Evolutionary conservation across 2,113 vertebrate species (phyloP), one percentile per base, ranked within the genome.

Genomic region (Eonycteris spelaea): DNA sequence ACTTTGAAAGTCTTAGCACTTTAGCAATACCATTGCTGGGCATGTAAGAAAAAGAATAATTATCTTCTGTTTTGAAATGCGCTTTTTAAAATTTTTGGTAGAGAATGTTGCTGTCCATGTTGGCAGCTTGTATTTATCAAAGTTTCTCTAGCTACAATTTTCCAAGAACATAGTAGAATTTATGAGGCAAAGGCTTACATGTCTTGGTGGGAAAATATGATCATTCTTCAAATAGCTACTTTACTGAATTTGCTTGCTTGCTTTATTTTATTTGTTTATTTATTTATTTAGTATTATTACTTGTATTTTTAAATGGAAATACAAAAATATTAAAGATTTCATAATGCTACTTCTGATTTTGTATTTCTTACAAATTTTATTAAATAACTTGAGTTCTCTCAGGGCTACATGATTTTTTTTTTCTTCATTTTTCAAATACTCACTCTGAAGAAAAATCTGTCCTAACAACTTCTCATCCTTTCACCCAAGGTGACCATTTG

Each of bases 1-100:
- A 97, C 98, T 98, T 98, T 98, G 95, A 97, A 98, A 95, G 73
- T 35, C 38, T 18, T 94, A 94, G 73, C 92, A 53, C 96, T 97
- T 97, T 86, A 94, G 79, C 92, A 95, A 59, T 88, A 86, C n/a
- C 75, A 92, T 91, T 86, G 91, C 87, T 82, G 88, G 92, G 73
- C 83, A 92, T 90, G 74, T 57, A 93, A 45, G 83, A 91, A 65
- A 35, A 67, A 93, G 77, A 97, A 95, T 95, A 95, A 97, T 96
- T 97, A 90, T 96, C 93, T 96, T 97, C 96, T 96, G 57, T 65
- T 97, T 98, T 92, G 85, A 98, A 98, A 97, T 89, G 3, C 51
- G 11, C 35, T 61, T 97, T 78, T 93, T 85, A 5, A 91, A 5
- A 51, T 38, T 63, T 48, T 73, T 92, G 74, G 6, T 5, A 8